phyloP scores from a whole-genome alignment of 2,113 vertebrate genomes.

The Corydoras sp. region DNA sequence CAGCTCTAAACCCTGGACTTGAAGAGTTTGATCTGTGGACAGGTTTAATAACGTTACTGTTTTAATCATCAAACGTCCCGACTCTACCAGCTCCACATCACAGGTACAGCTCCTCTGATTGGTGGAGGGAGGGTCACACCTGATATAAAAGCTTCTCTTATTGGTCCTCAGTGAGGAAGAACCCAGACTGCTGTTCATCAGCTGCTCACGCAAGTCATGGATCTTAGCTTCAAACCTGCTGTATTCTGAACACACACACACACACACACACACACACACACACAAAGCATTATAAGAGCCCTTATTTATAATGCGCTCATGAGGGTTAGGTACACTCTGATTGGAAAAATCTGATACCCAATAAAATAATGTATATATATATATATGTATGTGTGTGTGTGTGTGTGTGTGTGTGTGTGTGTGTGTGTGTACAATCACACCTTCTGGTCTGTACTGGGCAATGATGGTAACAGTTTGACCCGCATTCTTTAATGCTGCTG shows the following conservation, averaged over 20 bases:
- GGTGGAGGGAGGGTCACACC: constrained; percentile 56
- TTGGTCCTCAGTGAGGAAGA: constrained; percentile 73
- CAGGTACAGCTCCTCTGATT: background rate
- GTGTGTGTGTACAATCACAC: constrained; percentile 30
- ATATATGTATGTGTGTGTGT: no score
- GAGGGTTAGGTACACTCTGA: no score
- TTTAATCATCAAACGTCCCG: no score
- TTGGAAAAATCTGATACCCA: no score
- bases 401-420: background rate
- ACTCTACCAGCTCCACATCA: no score
- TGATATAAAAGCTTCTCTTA: constrained; percentile 79
- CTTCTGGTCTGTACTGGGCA: constrained; percentile 73
- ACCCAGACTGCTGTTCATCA: constrained; percentile 79
- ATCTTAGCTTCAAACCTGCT: constrained; percentile 83
- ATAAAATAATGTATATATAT: no score
- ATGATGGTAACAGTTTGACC: constrained; percentile 74
- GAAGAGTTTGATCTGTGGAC: no score
- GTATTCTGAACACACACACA: constrained; percentile 64
- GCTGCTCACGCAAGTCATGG: constrained; percentile 82
- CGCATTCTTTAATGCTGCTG: constrained; percentile 72
- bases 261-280: constrained; percentile 22
- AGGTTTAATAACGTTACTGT: no score
- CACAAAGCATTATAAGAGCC: no score
- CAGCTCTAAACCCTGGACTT: no score
- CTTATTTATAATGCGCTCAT: no score